Percentiles rank a stretch among this genome's conserved stretches.
Conservation (phyloP, 2,113 vertebrate species). For the Protobothrops mucrosquamatus region DNA sequence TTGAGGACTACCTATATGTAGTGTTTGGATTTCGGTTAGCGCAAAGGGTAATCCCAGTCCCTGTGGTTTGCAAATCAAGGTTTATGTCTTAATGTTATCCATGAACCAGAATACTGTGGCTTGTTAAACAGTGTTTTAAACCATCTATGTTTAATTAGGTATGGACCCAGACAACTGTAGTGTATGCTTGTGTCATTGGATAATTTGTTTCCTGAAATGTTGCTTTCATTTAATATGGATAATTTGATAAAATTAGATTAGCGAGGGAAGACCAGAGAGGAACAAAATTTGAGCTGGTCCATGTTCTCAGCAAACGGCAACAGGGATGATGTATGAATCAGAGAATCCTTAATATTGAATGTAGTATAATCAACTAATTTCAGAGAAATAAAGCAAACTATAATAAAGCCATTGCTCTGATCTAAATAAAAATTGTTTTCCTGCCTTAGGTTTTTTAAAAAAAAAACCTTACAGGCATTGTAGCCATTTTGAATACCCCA, state of each 20-base stretch:
- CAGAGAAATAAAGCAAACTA: neutral
- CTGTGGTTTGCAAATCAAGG: neutral
- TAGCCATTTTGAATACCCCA: neutral
- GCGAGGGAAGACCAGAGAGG: neutral
- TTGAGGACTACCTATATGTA: neutral
- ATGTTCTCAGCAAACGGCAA: neutral
- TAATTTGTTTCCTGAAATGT: neutral
- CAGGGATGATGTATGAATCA: too few relatives aligned
- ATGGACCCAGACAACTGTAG: neutral
- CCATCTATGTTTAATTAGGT: neutral
- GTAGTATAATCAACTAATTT: neutral
- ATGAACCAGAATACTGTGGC: neutral
- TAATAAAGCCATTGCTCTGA: neutral
- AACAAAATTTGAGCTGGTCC: neutral
- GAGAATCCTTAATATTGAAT: neutral
- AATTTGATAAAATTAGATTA: neutral
- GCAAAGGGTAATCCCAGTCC: neutral
- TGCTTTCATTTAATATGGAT: neutral
- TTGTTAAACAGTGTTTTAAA: neutral
- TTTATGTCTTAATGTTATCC: neutral
- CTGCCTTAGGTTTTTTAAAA: neutral
- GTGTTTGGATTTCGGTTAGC: neutral
- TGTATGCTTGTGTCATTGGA: neutral
- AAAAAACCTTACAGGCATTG: neutral
- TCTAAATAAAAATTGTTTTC: neutral